Conservation (phyloP, 2,797 vertebrate genomes). For the Staurois parvus region DNA sequence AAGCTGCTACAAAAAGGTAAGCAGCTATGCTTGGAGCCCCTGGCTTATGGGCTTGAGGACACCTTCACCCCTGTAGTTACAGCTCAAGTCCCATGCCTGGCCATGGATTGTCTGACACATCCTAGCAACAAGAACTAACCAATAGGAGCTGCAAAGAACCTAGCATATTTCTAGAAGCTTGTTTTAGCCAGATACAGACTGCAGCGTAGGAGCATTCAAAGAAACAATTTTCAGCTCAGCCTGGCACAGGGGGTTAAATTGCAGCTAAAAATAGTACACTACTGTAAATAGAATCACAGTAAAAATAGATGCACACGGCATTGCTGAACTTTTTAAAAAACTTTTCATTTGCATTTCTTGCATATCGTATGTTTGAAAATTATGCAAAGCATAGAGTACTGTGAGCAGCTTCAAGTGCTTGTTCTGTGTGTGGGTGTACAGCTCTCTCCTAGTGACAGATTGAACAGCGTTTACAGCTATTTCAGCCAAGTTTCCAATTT, state of each 20-base stretch:
- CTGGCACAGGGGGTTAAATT: neutral
- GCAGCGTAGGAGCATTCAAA: neutral
- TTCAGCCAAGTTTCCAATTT: constrained; percentile 59
- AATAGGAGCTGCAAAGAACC: too few relatives aligned
- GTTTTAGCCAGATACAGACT: neutral
- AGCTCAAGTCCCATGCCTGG: too few relatives aligned
- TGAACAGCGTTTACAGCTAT: constrained; percentile 49
- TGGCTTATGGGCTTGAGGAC: too few relatives aligned
- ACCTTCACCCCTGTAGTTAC: too few relatives aligned
- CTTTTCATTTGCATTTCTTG: neutral
- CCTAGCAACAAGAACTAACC: too few relatives aligned
- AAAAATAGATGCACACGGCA: neutral
- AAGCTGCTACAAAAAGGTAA: too few relatives aligned
- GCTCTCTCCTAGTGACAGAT: constrained; percentile 51
- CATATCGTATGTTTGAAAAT: constrained; percentile 25
- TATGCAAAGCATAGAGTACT: constrained; percentile 12
- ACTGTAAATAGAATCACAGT: neutral
- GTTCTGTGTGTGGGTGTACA: constrained; percentile 55
- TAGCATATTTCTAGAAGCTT: too few relatives aligned
- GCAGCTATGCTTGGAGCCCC: too few relatives aligned
- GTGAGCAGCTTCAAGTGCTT: constrained; percentile 6
- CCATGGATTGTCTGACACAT: neutral
- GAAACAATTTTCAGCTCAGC: neutral
- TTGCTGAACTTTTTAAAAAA: neutral
- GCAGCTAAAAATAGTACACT: neutral